Percentiles rank a stretch among this genome's conserved stretches.
Evolutionary conservation across 2,888 invertebrate genomes (phyloP).

Genomic region (Operophtera brumata): DNA sequence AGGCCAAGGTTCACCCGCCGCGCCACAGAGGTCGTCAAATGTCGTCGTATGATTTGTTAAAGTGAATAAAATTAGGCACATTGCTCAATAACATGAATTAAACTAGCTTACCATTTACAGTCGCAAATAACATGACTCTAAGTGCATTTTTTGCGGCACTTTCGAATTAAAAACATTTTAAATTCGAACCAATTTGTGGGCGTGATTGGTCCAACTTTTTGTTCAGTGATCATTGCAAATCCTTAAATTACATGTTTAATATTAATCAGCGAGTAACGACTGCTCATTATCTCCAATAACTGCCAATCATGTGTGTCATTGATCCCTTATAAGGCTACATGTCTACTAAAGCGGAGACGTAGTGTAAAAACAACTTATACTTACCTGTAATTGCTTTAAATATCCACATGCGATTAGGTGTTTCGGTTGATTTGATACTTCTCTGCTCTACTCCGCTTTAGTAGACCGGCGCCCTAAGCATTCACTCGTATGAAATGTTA

Average conservation of each 20-base stretch:
- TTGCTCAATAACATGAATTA: not conserved
- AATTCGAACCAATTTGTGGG: slow-evolving; percentile 27
- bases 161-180: slow-evolving; percentile 10
- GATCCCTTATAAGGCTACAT: slow-evolving; percentile 36
- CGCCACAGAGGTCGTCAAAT: too few relatives aligned
- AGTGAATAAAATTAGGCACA: too few relatives aligned
- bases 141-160: slow-evolving; percentile 23
- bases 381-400: not conserved
- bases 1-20: too few relatives aligned
- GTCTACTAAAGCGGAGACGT: not conserved
- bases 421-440: not conserved
- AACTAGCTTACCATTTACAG: not conserved
- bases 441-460: not conserved
- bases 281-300: slow-evolving; percentile 43
- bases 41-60: too few relatives aligned
- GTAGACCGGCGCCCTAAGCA: not conserved
- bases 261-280: slow-evolving; percentile 48
- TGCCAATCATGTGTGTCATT: slow-evolving; percentile 56
- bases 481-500: not conserved
- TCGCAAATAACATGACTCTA: slow-evolving; percentile 4
- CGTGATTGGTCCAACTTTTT: slow-evolving; percentile 24
- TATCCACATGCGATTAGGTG: not conserved
- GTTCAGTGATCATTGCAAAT: slow-evolving; percentile 29
- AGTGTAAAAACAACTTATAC: not conserved
- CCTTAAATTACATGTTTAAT: slow-evolving; percentile 42